Evolutionary conservation across 2,888 invertebrate genomes (phyloP), one percentile per base, ranked within the genome.

Genomic region (Leucoma salicis): DNA sequence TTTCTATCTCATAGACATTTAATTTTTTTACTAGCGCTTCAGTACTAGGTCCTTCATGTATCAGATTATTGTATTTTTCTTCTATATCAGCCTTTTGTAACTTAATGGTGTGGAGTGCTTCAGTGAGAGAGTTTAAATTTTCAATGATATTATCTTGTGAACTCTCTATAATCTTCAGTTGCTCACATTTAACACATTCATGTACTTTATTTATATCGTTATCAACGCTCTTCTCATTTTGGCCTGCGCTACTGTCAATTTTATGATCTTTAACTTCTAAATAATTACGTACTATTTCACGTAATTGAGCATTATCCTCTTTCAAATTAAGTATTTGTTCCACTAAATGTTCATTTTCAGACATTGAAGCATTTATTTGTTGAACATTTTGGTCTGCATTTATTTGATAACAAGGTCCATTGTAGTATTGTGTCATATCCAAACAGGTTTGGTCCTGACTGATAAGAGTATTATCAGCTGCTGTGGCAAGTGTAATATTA

Each of bases 401-500:
- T 7, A 70, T 75, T 61, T 78, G 78, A 57, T 70, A 73, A 27
- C 68, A 67, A 29, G 66, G 70, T 56, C 86, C 87, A 40, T 58
- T 78, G 37, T 65, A 74, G 52, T 66, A 70, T 49, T 80, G 80
- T 25, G 81, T 81, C 24, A 75, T 53, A 53, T 86, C 82, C 45
- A 82, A 70, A 50, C 78, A 78, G 5, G 82, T 83, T 66, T 83
- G 82, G 46, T 86, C 83, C 50, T 71, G 70, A 4, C 70, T 74
- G 21, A 71, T 55, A 18, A 85, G 53, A 35, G 87, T 87, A 42
- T 76, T 83, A 54, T 87, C 79, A 15, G 70, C 70, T 21, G 68
- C 65, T 24, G 82, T 79, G 5, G 78, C 74, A 33, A 85, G 46
- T 2, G 82, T 84, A n/a, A 83, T 44, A 58, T 88, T 88, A 15